Base-by-base conservation (phyloP, 2,797 vertebrate genomes). In the Cetoscarus ocellatus region DNA sequence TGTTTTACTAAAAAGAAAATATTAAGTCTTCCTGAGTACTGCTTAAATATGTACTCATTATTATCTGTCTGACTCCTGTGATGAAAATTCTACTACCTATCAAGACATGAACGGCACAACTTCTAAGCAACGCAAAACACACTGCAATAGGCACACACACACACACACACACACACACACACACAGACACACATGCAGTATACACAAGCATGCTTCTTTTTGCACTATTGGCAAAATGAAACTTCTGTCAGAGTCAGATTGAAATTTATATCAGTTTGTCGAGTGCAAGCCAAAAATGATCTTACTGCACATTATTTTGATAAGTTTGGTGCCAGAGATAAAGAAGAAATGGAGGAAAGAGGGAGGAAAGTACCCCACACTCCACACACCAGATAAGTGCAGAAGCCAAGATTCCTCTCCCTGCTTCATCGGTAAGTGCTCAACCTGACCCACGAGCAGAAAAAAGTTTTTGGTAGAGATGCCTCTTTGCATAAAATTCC, bases 201-300 rank as follows among this genome's bases (percentile, higher is more conserved):
- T 13, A 36, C 27, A 53, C 51, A 53, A 53, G 8, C 51, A 15
- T 7, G 42, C 82, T 77, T 88, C 83, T 89, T 94, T 93, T 83
- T 94, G 93, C 93, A 91, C 88, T 93, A 91, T 88, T 93, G 93
- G 91, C 91, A 93, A 94, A 94, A 94, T 91, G 90, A 93, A 95
- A 94, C 91, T 94, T 94, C 92, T 93, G 88, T 93, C 85, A 54
- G 89, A 93, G 88, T 92, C 86, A 91, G 91, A 95, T 93, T 93
- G 92, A 94, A 94, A 95, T 94, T 94, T 95, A 93, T 94, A 95
- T 94, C 94, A 93, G 93, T 94, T 94, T 93, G 91, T 93, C 85
- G 86, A 88, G 84, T 86, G 74, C 82, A 88, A 88, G 90, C 91
- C 93, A 94, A 93, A 93, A 94, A 91, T 81, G 91, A 94, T 95